These are phyloP conservation scores for Rhinopomastus cyanomelas DNA, from an alignment of 2,113 vertebrate genomes.

Conservation along the genomic window DNA sequence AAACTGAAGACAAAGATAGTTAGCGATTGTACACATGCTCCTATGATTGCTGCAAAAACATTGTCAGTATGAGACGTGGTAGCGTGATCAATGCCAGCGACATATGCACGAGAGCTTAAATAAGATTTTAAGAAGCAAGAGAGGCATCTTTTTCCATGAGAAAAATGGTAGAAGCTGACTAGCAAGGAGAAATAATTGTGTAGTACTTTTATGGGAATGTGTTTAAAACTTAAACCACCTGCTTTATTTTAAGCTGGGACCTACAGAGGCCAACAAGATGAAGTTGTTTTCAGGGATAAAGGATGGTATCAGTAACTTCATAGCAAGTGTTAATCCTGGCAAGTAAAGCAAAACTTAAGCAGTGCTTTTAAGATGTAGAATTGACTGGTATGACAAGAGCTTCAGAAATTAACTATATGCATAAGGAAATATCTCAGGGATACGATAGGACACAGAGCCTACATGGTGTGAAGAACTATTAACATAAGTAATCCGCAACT, in stretches of 20 bases:
- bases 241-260: background rate
- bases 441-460: background rate
- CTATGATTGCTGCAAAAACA: slow-evolving; percentile 26
- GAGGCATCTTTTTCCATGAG: background rate
- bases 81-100: slow-evolving; percentile 34
- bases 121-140: slow-evolving; percentile 15
- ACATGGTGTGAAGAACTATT: background rate
- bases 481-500: background rate
- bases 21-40: slow-evolving; percentile 24
- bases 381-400: background rate
- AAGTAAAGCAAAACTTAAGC: background rate
- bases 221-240: background rate
- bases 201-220: background rate
- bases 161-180: background rate
- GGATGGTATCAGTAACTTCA: background rate
- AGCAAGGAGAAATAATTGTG: background rate
- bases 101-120: background rate
- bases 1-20: slow-evolving; percentile 24
- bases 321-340: background rate
- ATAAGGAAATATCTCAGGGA: background rate
- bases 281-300: background rate
- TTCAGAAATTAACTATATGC: background rate
- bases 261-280: background rate
- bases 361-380: background rate
- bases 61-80: background rate